Percentiles rank a stretch among this genome's conserved stretches.
Conservation (phyloP, 1,140 invertebrate genomes). For the Riptortus pedestris region DNA sequence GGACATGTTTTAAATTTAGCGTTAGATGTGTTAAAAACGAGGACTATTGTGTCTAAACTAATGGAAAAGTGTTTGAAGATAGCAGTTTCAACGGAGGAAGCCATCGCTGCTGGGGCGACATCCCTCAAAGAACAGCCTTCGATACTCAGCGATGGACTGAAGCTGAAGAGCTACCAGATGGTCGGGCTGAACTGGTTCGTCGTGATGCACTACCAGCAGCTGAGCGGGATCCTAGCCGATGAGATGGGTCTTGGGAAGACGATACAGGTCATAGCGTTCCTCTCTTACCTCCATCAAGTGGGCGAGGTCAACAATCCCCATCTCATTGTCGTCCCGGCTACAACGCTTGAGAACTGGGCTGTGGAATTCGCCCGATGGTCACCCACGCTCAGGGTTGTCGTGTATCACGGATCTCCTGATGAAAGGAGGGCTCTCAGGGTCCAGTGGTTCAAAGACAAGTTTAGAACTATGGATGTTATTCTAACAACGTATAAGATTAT, state of each 20-base stretch:
- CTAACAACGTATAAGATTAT: slow-evolving; percentile 82
- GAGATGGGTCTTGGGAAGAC: slow-evolving; percentile 90
- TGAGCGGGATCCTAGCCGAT: slow-evolving; percentile 90
- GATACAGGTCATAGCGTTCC: slow-evolving; percentile 77
- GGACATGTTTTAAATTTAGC: slow-evolving; percentile 59
- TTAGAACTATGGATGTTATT: slow-evolving; percentile 69
- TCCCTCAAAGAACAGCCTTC: slow-evolving; percentile 56
- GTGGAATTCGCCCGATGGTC: slow-evolving; percentile 77
- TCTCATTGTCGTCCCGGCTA: slow-evolving; percentile 83
- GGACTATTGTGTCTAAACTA: slow-evolving; percentile 55
- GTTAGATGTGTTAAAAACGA: slow-evolving; percentile 54
- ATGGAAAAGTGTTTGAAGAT: slow-evolving; percentile 66
- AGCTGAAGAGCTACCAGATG: slow-evolving; percentile 79
- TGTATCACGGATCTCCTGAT: slow-evolving; percentile 81
- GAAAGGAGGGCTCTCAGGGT: slow-evolving; percentile 67
- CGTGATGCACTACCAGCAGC: slow-evolving; percentile 74
- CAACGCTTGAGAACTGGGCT: slow-evolving; percentile 85
- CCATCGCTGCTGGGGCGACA: slow-evolving; percentile 53
- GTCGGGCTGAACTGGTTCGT: slow-evolving; percentile 90
- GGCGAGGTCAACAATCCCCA: slow-evolving; percentile 51
- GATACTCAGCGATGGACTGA: slow-evolving; percentile 48
- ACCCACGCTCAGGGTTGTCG: slow-evolving; percentile 62
- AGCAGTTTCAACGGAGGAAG: slow-evolving; percentile 56
- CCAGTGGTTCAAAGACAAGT: slow-evolving; percentile 60
- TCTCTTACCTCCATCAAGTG: slow-evolving; percentile 75